These are phyloP conservation scores for Philaenus spumarius DNA, from an alignment of 1,140 invertebrate genomes.

Conservation along the genomic window DNA sequence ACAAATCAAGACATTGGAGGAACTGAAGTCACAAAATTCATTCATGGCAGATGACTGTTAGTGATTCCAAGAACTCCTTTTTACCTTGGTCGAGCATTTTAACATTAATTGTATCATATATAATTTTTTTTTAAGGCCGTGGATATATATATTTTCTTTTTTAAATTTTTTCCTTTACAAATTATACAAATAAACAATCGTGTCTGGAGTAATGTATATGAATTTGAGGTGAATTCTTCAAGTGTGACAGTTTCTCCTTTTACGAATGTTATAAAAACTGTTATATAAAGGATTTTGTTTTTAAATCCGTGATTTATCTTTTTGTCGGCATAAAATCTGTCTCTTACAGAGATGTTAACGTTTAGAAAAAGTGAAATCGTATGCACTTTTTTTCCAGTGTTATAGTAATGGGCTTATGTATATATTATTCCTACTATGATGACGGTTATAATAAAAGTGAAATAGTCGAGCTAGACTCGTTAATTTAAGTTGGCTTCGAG, in stretches of 20 bases:
- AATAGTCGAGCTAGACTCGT: no score
- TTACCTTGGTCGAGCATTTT: slow-evolving; percentile 2
- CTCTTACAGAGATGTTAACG: slow-evolving; percentile 1
- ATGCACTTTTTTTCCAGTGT: no score
- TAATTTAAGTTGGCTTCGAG: no score
- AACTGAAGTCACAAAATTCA: slow-evolving; percentile 87
- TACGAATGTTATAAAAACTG: slow-evolving; percentile 9
- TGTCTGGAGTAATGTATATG: not conserved
- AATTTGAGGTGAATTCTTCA: not conserved
- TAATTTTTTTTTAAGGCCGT: not conserved
- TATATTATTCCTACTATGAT: no score
- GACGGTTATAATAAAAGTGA: no score
- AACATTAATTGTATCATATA: slow-evolving; percentile 1
- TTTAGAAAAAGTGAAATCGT: no score
- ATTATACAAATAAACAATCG: slow-evolving; percentile 3
- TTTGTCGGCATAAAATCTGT: not conserved
- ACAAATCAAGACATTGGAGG: slow-evolving; percentile 82
- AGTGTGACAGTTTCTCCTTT: not conserved
- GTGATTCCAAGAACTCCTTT: not conserved
- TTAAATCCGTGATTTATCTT: slow-evolving; percentile 8
- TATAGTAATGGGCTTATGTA: no score
- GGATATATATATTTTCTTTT: not conserved
- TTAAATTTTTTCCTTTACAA: not conserved
- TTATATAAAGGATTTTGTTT: slow-evolving; percentile 10
- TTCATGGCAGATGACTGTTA: slow-evolving; percentile 68